Base-by-base conservation (phyloP, 37 sponge, comb jelly and placozoan genomes). In the Cladorhizidae sp. region DNA sequence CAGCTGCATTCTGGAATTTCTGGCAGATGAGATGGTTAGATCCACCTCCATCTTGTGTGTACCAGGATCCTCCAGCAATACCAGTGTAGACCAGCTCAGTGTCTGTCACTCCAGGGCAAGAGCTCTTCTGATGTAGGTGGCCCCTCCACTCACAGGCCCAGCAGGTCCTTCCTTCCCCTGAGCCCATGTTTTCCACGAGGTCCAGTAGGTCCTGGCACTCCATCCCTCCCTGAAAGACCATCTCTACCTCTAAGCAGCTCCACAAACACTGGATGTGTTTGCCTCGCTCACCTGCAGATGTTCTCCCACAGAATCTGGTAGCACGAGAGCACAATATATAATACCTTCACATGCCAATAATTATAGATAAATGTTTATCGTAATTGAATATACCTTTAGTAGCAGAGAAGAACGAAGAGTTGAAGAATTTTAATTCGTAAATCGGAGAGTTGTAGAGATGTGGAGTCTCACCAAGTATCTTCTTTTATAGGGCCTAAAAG, bases 1-100 rank as follows among this genome's bases (percentile, higher is more conserved):
- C 35, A 17, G 31, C 67, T 65, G 67, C 70, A 80, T 8, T 69
- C 71, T 35, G 81, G 81, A 57, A 57, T 40, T 36, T 33, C 8
- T 0, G 81, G 81, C 42, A 80, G 17, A 57, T 72, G 41, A 70
- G 81, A 21, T 69, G 39, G 57, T 80, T 55, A 51, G 43, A 55
- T 25, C 81, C 81, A 57, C 81, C 81, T 40, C 81, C 81, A n/a
- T n/a, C n/a, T n/a, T n/a, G n/a, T n/a, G n/a, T n/a, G 59, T 70
- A 80, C 25, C 22, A 61, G 1, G 77, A 57, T 3, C 77, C 77
- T 32, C 62, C 77, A 61, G 62, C 57, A 11, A 58, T 70, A 57
- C 81, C 81, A 28, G 71, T 38, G 58, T 80, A 80, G 55, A 80
- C 58, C 2, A 69, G 32, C 57, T 80, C 72, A 59, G 81, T 70